A percentile compares a stretch with the other conserved stretches of the same genome.
These are phyloP conservation scores for Molossus molossus DNA, from an alignment of 2,797 vertebrate species.

Conservation along the genomic window DNA sequence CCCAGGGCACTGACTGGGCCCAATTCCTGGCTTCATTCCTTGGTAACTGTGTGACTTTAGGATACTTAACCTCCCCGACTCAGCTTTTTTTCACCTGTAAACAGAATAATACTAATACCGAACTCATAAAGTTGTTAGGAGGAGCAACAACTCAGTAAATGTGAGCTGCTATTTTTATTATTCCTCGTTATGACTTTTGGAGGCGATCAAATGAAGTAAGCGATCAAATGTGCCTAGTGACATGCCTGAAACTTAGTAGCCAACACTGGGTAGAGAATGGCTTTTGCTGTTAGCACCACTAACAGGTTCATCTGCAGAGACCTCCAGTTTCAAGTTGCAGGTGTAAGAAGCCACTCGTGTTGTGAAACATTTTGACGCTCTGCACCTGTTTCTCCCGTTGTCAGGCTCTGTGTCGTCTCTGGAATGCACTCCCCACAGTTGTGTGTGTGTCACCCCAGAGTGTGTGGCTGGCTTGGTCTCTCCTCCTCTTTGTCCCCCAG, in stretches of 20 bases:
- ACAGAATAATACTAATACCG: neutral
- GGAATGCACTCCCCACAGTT: fast-evolving
- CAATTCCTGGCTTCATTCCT: neutral
- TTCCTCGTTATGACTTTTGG: neutral
- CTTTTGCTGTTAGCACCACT: neutral
- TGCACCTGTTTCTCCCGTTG: neutral
- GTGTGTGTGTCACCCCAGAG: neutral
- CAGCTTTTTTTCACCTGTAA: conserved; percentile 4
- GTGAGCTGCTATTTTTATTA: neutral
- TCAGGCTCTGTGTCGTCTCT: neutral
- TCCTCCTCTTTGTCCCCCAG: neutral
- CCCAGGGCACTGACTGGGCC: neutral
- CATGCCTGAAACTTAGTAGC: neutral
- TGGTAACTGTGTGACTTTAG: neutral
- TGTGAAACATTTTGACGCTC: neutral
- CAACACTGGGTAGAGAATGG: neutral
- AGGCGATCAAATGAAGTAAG: neutral
- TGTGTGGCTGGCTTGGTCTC: neutral
- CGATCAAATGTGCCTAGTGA: neutral
- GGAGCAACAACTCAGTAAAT: neutral
- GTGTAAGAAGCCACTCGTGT: neutral
- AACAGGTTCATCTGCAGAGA: neutral
- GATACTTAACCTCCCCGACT: neutral
- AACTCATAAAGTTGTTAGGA: neutral
- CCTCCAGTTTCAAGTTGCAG: neutral